Percentiles rank a stretch among this genome's conserved stretches.
phyloP scores from a whole-genome alignment of 2,888 invertebrate genomes.

The Actias luna region DNA sequence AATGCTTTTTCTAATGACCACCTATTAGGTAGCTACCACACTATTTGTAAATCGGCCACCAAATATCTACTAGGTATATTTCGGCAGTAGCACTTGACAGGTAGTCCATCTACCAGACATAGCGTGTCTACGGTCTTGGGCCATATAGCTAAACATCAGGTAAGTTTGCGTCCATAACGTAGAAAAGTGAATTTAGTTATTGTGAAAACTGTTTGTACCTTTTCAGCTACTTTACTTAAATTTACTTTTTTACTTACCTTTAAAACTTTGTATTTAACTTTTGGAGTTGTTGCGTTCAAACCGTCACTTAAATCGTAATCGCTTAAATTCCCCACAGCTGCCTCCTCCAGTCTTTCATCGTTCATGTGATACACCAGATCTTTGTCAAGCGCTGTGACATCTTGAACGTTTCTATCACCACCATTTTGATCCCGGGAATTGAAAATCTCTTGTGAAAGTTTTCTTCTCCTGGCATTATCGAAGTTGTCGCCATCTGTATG shows the following conservation, averaged over 20 bases:
- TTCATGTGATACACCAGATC: conserved; percentile 13
- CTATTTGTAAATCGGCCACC: too few relatives aligned
- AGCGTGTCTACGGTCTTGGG: too few relatives aligned
- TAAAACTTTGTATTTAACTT: conserved; percentile 42
- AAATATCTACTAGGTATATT: too few relatives aligned
- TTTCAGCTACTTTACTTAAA: too few relatives aligned
- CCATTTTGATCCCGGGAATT: not conserved
- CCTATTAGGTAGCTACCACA: too few relatives aligned
- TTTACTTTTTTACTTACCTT: conserved; percentile 32
- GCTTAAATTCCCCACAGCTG: conserved; percentile 2
- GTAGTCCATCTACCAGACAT: too few relatives aligned
- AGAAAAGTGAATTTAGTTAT: too few relatives aligned
- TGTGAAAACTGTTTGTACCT: too few relatives aligned
- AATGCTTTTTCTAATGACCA: too few relatives aligned
- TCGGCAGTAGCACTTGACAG: too few relatives aligned
- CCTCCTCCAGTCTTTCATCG: conserved; percentile 16
- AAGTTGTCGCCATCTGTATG: not conserved
- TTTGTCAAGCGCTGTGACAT: not conserved
- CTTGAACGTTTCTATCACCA: not conserved
- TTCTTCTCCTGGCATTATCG: not conserved
- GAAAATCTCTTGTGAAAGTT: not conserved
- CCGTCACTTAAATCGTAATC: conserved; percentile 1
- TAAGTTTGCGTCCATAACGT: too few relatives aligned
- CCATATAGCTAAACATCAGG: too few relatives aligned
- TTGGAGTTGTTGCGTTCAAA: conserved; percentile 18